Evolutionary conservation across 2,888 invertebrate genomes (phyloP).

Genomic region (Eupithecia pulchellata): DNA sequence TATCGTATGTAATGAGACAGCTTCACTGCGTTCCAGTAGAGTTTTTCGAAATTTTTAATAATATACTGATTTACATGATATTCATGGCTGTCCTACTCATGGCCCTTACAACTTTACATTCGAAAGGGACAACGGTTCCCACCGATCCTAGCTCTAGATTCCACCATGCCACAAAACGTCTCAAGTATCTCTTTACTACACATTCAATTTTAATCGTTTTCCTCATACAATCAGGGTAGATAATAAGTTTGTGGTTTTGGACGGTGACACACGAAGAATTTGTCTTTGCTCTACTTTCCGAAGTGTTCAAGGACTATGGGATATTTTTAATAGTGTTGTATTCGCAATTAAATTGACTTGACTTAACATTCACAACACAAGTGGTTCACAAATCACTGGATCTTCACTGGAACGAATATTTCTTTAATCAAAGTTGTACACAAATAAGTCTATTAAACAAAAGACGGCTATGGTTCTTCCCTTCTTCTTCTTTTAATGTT

Average conservation of each 20-base stretch:
- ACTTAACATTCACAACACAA: slow-evolving; percentile 6
- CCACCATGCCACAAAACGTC: slow-evolving; percentile 40
- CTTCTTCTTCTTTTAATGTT: too few species aligned
- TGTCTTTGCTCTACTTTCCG: slow-evolving; percentile 71
- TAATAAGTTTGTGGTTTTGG: slow-evolving; percentile 36
- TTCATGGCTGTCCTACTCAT: slow-evolving; percentile 35
- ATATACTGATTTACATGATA: background rate
- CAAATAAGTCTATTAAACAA: background rate
- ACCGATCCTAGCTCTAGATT: slow-evolving; percentile 70
- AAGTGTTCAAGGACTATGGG: slow-evolving; percentile 46
- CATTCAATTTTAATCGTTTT: slow-evolving; percentile 38
- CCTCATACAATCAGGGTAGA: slow-evolving; percentile 23
- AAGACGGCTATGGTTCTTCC: background rate
- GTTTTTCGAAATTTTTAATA: too few species aligned
- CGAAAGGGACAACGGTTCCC: slow-evolving; percentile 79
- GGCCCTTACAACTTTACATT: slow-evolving; percentile 58
- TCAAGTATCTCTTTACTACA: slow-evolving; percentile 24
- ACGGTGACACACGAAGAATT: slow-evolving; percentile 65
- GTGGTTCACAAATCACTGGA: background rate
- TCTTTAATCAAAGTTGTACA: background rate
- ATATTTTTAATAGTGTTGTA: background rate
- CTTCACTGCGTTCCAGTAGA: too few species aligned
- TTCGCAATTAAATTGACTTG: background rate
- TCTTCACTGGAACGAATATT: background rate
- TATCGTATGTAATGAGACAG: too few species aligned